These are phyloP conservation scores for Phyllopteryx taeniolatus DNA, from an alignment of 2,113 vertebrate species.

Conservation along the genomic window DNA sequence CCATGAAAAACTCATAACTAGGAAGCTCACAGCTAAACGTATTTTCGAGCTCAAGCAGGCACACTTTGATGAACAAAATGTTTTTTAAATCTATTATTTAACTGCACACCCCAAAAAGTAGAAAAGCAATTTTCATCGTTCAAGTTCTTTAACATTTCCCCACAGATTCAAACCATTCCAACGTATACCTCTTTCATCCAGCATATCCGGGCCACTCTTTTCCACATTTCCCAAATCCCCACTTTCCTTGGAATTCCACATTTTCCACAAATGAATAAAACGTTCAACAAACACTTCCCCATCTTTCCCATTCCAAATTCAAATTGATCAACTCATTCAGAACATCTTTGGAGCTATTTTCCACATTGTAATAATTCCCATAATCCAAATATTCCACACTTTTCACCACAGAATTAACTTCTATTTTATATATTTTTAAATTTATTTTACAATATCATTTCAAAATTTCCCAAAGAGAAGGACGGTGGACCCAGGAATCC, in stretches of 20 bases:
- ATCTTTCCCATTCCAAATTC: neutral
- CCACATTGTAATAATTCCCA: too few species aligned
- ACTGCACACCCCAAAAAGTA: too few species aligned
- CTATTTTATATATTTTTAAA: too few species aligned
- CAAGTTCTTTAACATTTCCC: neutral
- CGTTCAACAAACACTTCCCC: neutral
- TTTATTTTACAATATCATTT: too few species aligned
- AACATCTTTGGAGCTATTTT: too few species aligned
- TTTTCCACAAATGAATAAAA: neutral
- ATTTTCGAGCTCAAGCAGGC: neutral
- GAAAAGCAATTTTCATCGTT: neutral
- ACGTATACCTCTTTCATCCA: rapidly evolving
- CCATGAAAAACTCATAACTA: constrained; percentile 32
- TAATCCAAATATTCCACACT: too few species aligned
- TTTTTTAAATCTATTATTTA: neutral
- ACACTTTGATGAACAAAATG: too few species aligned
- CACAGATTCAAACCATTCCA: neutral
- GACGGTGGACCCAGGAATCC: too few species aligned
- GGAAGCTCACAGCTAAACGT: neutral
- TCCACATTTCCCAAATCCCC: neutral
- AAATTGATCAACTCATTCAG: too few species aligned
- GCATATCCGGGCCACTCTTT: neutral
- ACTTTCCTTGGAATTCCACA: neutral
- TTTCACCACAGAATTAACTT: too few species aligned
- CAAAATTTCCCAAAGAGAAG: too few species aligned